Percentiles rank a stretch among this genome's conserved stretches.
phyloP scores from a whole-genome alignment of 1,140 invertebrate species.

The Hypsibius dujardini region DNA sequence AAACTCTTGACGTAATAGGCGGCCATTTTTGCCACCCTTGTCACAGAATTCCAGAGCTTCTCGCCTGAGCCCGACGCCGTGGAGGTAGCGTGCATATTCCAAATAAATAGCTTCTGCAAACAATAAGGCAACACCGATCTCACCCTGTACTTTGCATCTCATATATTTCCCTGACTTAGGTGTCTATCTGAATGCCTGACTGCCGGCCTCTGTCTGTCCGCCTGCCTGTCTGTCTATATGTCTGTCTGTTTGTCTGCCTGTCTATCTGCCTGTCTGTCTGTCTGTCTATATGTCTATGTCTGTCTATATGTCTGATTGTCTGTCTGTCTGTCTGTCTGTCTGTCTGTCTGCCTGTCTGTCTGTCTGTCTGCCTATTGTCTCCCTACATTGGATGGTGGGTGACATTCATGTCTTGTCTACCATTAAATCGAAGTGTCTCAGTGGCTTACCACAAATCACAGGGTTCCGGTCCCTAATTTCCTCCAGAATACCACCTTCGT shows the following conservation, averaged over 20 bases:
- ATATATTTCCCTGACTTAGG: conserved; percentile 12
- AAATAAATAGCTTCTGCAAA: conserved; percentile 32
- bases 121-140: conserved; percentile 24
- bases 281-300: conserved; percentile 14
- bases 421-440: too few species aligned
- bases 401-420: conserved; percentile 1
- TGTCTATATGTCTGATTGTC: too few species aligned
- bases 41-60: conserved; percentile 17
- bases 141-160: neutral
- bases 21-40: conserved; percentile 24
- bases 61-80: conserved; percentile 28
- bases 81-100: conserved; percentile 32
- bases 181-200: conserved; percentile 17
- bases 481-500: conserved; percentile 34
- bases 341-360: conserved; percentile 18
- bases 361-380: neutral
- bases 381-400: neutral
- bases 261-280: neutral
- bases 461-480: conserved; percentile 30
- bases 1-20: conserved; percentile 31
- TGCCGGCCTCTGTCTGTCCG: too few species aligned
- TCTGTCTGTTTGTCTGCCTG: too few species aligned
- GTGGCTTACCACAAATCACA: conserved; percentile 23
- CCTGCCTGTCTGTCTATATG: too few species aligned
- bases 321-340: conserved; percentile 20